Percentiles rank a stretch among this genome's conserved stretches.
Evolutionary conservation across 2,797 vertebrate species (phyloP).

Genomic region (Aythya fuligula): DNA sequence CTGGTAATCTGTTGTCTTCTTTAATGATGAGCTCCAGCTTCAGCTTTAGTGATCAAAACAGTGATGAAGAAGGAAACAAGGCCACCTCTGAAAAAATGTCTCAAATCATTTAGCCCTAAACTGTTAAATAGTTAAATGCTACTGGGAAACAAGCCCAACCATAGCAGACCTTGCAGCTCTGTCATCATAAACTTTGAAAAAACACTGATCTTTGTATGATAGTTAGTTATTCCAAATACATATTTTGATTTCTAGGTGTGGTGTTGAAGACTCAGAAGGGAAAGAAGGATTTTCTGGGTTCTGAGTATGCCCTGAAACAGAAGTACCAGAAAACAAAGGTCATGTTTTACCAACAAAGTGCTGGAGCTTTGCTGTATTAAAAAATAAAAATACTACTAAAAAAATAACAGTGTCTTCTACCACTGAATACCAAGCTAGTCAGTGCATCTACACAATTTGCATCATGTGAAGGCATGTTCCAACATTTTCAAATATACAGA

Average conservation of each 20-base stretch:
- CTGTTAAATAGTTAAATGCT: neutral
- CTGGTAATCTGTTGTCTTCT: neutral
- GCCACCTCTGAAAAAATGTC: neutral
- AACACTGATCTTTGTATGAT: neutral
- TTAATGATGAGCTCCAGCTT: neutral
- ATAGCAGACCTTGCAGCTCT: neutral
- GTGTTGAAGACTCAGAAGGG: neutral
- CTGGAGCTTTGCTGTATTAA: neutral
- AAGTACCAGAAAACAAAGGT: neutral
- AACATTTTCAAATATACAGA: neutral
- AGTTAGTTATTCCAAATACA: neutral
- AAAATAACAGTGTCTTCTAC: neutral
- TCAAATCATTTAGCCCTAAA: neutral
- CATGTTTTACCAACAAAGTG: neutral
- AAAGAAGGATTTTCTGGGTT: rapidly evolving
- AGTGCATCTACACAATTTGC: neutral
- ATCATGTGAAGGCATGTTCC: neutral
- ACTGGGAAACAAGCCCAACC: neutral
- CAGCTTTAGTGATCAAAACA: neutral
- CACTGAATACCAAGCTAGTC: neutral
- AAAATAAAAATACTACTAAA: neutral
- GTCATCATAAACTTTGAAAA: neutral
- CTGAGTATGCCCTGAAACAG: neutral
- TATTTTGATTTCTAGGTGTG: neutral
- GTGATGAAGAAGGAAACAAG: neutral